Evolutionary conservation across 2,797 vertebrate genomes (phyloP), one percentile per base, ranked within the genome.

Genomic region (Cercopithecus petaurista): DNA sequence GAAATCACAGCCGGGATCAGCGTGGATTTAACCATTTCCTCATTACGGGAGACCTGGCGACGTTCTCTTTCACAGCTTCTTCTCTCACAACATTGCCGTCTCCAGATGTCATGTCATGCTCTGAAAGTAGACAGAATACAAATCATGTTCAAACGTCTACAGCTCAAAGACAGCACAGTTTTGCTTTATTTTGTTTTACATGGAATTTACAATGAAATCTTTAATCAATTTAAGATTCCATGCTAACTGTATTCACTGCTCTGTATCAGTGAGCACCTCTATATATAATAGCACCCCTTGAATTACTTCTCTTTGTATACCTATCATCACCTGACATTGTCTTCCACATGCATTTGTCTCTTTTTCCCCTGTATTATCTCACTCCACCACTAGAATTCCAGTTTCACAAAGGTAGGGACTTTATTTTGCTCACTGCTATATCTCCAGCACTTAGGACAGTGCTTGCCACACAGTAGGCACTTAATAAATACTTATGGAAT

Each of bases 21-120:
- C 99, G 99, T 97, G 99, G 99, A 93, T 99, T 99, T 97, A 99
- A 98, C 98, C 99, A 98, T 98, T 99, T 99, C 90, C 98, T 99
- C 67, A 72, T 11, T 97, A 98, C 98, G 0, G 98, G 98, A 75
- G 99, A 98, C 67, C 80, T 98, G 93, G 98, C 93, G 24, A 95
- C 82, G 75, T 98, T 99, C 95, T 99, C 99, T 90, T 99, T 99
- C 94, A 97, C 88, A 0, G 98, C 98, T 67, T 99, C 99, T 50
- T 99, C 99, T 98, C 98, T 99, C 97, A 99, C 98, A 11, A 97
- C 98, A 73, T 98, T 99, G 96, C 99, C 99, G 17, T 99, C 99
- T 83, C 99, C 99, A 7, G 99, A 99, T 46, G 99, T 99, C 98
- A 99, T 96, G 17, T 99, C 99, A 10, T 95, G 98, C 15, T 99